Evolutionary conservation across 2,113 vertebrate species (phyloP), one percentile per base, ranked within the genome.

Genomic region (Heliornis fulica): DNA sequence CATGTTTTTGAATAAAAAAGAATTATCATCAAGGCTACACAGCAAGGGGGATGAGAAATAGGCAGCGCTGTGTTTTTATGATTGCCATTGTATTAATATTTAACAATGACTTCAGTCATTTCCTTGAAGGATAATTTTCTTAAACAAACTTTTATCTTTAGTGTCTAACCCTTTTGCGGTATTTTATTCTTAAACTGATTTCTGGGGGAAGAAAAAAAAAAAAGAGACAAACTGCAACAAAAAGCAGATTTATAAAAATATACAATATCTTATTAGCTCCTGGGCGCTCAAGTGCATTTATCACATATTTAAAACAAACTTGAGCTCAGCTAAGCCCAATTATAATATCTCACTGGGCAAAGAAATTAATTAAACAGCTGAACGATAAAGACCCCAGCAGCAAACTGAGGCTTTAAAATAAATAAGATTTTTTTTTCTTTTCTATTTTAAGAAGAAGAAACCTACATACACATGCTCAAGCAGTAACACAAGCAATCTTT

Each of bases 331-430:
- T 91, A 96, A 96, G 88, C 75, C 87, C 90, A 95, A 87, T 97
- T 97, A 97, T 95, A 97, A 91, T 94, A 97, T 97, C 92, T 97
- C 77, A 8, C 95, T 97, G 91, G 89, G 91, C 93, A 97, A 92
- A 97, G 57, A 97, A 98, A 98, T 97, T 97, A 98, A 98, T 97
- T 98, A 97, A 97, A 96, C 60, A 95, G 89, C 66, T 56, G 76
- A 89, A 90, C 46, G 97, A 96, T 94, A 96, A 97, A 98, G 95
- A 94, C 50, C 80, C 95, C 93, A 94, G 64, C 75, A 97, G 96
- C 91, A 96, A 97, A 96, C 45, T 32, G 50, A 95, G 71, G 95
- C 32, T 83, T 91, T 89, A 95, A 94, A 97, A 97, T 87, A 97
- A 96, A 96, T 90, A 97, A 61, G 82, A 26, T 46, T 5, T 19